Base-by-base conservation (phyloP, 2,888 invertebrate genomes). In the Drosophila subquinaria region DNA sequence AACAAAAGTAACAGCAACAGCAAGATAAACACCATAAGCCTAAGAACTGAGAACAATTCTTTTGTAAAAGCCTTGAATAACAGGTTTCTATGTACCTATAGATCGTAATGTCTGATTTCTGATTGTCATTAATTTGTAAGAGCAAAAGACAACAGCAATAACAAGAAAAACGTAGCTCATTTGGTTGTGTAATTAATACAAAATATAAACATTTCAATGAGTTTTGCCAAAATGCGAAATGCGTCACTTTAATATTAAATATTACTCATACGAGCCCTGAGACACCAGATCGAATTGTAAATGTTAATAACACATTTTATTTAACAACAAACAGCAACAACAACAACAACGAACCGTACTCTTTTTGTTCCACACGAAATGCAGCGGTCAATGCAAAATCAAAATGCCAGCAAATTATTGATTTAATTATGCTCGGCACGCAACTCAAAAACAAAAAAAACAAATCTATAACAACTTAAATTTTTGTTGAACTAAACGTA, bases 301-400 rank as follows among this genome's bases (percentile, higher is more conserved):
- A 62, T 71, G 70, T 61, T 38, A 23, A 60, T 27, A 40, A 42
- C 40, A 50, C 20, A 23, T 23, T 4, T 13, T 6, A 45, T 43
- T 43, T 30, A 69, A 17, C 43, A 27, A 57, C 17, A 15, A 55
- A 17, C 33, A 20, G 17, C 47, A 33, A 52, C 15, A 17, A 48
- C 33, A 43, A 47, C 20, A 51, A 23, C 30, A 69, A 47, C 17
- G 6, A 43, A 55, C 66, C 57, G 48, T 62, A 79, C 66, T 68
- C 57, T 71, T 80, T 81, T 80, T 81, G 79, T 79, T 76, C 79
- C 77, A 77, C 79, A 57, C 43, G 66, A 52, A 67, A 43, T 71
- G 80, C 78, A 72, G 77, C 55, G 73, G 62, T 72, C 50, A 52
- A 27, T 11, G 60, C 69, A 63, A 43, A 36, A 42, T 23, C 57